Conservation (phyloP, 53 echinoderm and acorn worm species). For the Luidia sarsii region DNA sequence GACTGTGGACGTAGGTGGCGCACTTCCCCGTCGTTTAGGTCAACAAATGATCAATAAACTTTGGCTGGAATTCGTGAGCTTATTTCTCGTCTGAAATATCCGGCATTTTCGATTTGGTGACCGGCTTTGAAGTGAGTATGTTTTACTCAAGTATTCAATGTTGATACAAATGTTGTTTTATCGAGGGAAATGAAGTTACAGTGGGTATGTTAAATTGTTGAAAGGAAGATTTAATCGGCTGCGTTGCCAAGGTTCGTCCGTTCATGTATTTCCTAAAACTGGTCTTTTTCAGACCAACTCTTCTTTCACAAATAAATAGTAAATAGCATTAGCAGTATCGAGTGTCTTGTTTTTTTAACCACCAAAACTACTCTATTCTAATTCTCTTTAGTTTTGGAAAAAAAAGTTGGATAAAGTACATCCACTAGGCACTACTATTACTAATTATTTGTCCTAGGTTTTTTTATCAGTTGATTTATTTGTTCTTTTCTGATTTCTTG, state of each 20-base stretch:
- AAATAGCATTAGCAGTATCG: background rate
- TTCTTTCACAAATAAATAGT: background rate
- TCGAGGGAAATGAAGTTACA: background rate
- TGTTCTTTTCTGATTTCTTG: too few species aligned
- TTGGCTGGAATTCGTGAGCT: background rate
- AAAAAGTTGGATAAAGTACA: too few species aligned
- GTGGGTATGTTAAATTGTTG: background rate
- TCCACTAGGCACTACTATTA: too few species aligned
- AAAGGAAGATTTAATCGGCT: background rate
- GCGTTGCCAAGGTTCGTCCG: background rate
- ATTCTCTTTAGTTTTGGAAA: background rate
- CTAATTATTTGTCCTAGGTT: too few species aligned
- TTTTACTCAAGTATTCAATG: background rate
- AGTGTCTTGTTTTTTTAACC: background rate
- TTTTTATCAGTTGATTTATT: too few species aligned
- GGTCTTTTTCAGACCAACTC: too few species aligned
- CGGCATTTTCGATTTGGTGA: background rate
- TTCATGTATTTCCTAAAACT: too few species aligned
- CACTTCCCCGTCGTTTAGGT: constrained; percentile 42
- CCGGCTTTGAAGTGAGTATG: constrained; percentile 9
- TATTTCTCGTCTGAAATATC: background rate
- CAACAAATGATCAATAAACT: constrained; percentile 27
- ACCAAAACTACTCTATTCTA: background rate
- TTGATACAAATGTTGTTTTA: background rate
- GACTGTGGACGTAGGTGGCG: constrained; percentile 24